These are phyloP conservation scores for Oryctolagus cuniculus DNA, from an alignment of 2,113 vertebrate genomes.

Conservation along the genomic window mOryCun1.1 NC_091440.1:135463501-135464000, in stretches of 20 bases:
- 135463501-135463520: no score
- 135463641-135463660: neutral
- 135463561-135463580: no score
- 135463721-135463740: neutral
- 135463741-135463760: neutral
- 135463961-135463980: constrained; percentile 19
- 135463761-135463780: neutral
- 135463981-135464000: constrained; percentile 56
- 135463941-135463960: constrained; percentile 10
- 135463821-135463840: constrained; percentile 15
- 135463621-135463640: no score
- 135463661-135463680: neutral
- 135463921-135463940: neutral
- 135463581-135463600: no score
- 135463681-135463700: neutral
- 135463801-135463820: neutral
- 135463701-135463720: neutral
- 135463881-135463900: constrained; percentile 68
- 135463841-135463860: constrained; percentile 53
- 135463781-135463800: neutral
- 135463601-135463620: no score
- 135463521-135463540: no score
- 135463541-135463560: no score
- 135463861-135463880: constrained; percentile 57
- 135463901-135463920: constrained; percentile 28